A percentile compares a stretch with the other conserved stretches of the same genome.
phyloP scores from a whole-genome alignment of 2,797 vertebrate genomes.

The Rhinogobio ventralis region DNA sequence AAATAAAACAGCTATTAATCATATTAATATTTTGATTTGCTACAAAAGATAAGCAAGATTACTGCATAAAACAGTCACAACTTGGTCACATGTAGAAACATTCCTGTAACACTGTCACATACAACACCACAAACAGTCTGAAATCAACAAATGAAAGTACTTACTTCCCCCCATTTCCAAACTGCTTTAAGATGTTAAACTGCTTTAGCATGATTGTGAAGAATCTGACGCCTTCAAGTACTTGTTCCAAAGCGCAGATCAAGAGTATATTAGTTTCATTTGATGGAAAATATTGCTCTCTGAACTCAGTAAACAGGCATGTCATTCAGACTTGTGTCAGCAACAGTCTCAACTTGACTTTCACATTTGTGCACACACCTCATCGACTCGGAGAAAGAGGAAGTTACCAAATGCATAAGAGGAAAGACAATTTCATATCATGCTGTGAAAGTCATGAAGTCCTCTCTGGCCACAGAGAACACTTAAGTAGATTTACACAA shows the following conservation, averaged over 20 bases:
- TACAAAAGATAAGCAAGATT: background rate
- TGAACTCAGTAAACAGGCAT: slow-evolving; percentile 24
- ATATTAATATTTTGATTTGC: background rate
- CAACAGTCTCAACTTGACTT: slow-evolving; percentile 25
- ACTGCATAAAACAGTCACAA: background rate
- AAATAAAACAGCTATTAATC: background rate
- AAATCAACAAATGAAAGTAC: slow-evolving; percentile 61
- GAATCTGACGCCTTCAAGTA: slow-evolving; percentile 34
- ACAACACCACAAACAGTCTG: slow-evolving; percentile 36
- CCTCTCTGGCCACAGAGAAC: background rate
- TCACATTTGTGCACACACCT: slow-evolving; percentile 57
- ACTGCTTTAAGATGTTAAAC: slow-evolving; percentile 79
- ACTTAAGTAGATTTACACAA: slow-evolving; percentile 4
- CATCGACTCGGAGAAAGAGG: slow-evolving; percentile 59
- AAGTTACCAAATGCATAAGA: slow-evolving; percentile 60
- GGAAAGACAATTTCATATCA: slow-evolving; percentile 50
- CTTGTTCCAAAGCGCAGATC: slow-evolving; percentile 15
- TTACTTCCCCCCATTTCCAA: slow-evolving; percentile 74
- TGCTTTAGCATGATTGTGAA: slow-evolving; percentile 74
- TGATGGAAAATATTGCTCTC: slow-evolving; percentile 37
- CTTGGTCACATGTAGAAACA: background rate
- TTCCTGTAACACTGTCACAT: background rate
- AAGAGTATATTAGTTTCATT: slow-evolving; percentile 39
- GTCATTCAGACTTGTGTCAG: slow-evolving; percentile 43
- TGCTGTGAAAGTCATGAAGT: slow-evolving; percentile 44